These are phyloP conservation scores for Chondrilla cf. caribensis DNA, from an alignment of 37 sponge, comb jelly and placozoan species.

Conservation along the genomic window DNA sequence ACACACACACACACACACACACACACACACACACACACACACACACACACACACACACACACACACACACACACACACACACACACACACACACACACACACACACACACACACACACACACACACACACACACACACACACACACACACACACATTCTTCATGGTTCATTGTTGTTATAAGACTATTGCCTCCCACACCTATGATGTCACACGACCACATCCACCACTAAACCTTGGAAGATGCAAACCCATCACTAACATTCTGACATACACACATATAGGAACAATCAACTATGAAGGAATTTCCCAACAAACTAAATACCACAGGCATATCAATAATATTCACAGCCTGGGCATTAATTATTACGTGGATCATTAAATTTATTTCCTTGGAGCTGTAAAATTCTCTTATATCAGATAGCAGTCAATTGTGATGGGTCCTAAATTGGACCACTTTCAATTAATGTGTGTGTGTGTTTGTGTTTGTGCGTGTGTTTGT, in stretches of 20 bases:
- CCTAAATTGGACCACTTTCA: too few relatives aligned
- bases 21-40: constrained; percentile 15
- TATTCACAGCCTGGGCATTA: too few relatives aligned
- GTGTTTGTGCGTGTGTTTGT: constrained; percentile 11
- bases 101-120: constrained; percentile 14
- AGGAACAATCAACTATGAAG: too few relatives aligned
- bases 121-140: constrained; percentile 8
- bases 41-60: constrained; percentile 14
- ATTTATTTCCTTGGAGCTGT: too few relatives aligned
- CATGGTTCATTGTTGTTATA: too few relatives aligned
- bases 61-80: constrained; percentile 13
- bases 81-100: neutral
- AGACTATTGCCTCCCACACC: too few relatives aligned
- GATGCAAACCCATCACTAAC: too few relatives aligned
- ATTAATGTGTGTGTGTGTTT: constrained; percentile 16
- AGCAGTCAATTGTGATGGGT: too few relatives aligned
- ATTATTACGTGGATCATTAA: too few relatives aligned
- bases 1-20: neutral
- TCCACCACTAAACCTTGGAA: neutral
- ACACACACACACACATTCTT: neutral
- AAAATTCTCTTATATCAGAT: too few relatives aligned
- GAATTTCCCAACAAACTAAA: constrained; percentile 11
- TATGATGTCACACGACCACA: neutral
- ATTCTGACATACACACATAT: too few relatives aligned
- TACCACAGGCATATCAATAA: neutral